Base-by-base conservation (phyloP, 2,888 invertebrate genomes). In the Macrophya alboannulata region DNA sequence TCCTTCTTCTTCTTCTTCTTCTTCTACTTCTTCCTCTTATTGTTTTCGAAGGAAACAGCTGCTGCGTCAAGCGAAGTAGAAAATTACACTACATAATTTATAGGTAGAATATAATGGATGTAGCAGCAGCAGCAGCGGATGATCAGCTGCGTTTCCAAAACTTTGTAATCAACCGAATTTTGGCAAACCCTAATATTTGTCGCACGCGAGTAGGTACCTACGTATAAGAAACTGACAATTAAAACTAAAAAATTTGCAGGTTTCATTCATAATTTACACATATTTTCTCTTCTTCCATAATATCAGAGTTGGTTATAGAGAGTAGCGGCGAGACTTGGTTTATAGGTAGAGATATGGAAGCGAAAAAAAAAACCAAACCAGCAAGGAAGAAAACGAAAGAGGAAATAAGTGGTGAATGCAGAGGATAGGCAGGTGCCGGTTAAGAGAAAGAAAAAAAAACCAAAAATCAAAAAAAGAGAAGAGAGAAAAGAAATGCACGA, bases 151-250 rank as follows among this genome's bases (percentile, higher is more conserved):
- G 43, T 45, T 68, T 6, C 17, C 68, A 17, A 74, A 45, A 45
- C 74, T 74, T 43, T 48, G n/a, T 2, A 5, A 15, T 15, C 55
- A 55, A 17, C 31, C 31, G 74, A 10, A 74, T 74, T 45, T 74
- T 74, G 21, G 45, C 74, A 62, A 74, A n/a, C 25, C 25, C 74
- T 45, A 45, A 43, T 74, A 74, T 77, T 51, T 77, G 51, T 77
- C 51, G 43, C 74, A 74, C 74, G 74, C 74, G n/a, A n/a, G n/a
- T n/a, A n/a, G n/a, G n/a, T n/a, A n/a, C n/a, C n/a, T n/a, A 74
- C 4, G 21, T 74, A 12, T n/a, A 62, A n/a, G 15, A 25, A 51
- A 8, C 1, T 17, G 3, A 12, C 4, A 71, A 37, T 1, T 12
- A 76, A 12, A 76, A 37, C 15, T 45, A 9, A n/a, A 25, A 72